Base-by-base conservation (phyloP, 1,140 invertebrate genomes). In the Drosophila ananassae region DNA sequence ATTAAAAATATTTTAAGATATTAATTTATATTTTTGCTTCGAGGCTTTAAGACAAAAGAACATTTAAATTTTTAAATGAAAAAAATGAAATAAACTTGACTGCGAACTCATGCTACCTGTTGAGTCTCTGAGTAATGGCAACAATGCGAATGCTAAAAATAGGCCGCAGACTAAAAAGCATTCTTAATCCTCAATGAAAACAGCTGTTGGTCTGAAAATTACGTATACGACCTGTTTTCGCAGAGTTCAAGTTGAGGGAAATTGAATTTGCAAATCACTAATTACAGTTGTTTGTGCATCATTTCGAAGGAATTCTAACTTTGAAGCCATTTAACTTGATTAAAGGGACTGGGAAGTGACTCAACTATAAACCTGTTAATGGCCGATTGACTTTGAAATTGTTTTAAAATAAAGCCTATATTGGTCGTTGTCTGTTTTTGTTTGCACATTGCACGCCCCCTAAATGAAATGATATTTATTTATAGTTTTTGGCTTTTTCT, bases 401-500 rank as follows among this genome's bases (percentile, higher is more conserved):
- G 32, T 32, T 32, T 32, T 10, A 32, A 32, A 32, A 32, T 32
- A 7, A 32, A 32, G 9, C 32, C 32, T 10, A 32, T 32, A 28
- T 28, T 28, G 6, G 32, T 3, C 32, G 0, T 2, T 32, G 32
- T 32, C 32, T 32, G 39, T 30, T 22, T n/a, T 37, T 64, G 50
- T 67, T 63, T 51, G 30, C 13, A 13, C 21, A 13, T 32, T 34
- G 34, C 47, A 54, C 58, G 59, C 59, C 64, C 60, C 41, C 12
- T 28, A 22, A 47, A 47, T 34, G 25, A 47, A 22, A 22, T 8
- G 7, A 37, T 24, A 25, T 50, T n/a, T 69, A 68, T 69, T 50
- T 69, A 39, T 69, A 69, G 63, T 39, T 68, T 50, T 69, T 39
- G 47, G 28, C 25, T 7, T 52, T 2, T 6, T 21, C 8, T 47